Evolutionary conservation across 1,140 invertebrate genomes (phyloP), one percentile per base, ranked within the genome.

Genomic region (Philopotamus ludificatus): DNA sequence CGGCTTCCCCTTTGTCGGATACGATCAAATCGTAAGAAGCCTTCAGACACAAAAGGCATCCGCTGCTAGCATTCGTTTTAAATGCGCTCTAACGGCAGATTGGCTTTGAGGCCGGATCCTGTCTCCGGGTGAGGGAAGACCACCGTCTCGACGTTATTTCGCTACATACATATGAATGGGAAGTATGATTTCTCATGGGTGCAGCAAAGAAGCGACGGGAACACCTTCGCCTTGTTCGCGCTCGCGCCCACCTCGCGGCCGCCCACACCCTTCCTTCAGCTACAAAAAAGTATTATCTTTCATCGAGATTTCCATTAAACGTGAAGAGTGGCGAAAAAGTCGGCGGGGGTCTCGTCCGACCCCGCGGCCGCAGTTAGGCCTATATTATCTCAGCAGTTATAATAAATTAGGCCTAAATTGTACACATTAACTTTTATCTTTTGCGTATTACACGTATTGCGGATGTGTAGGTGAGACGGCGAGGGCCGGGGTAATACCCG

Each of bases 371-470:
- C 61, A 47, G 58, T 64, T 68, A 64, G 61, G 62, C 67, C 63
- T 69, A 69, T 63, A 69, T 69, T 69, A 69, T 69, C 67, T 69
- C 53, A 54, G 63, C 67, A 65, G 63, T 69, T 65, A 69, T 69
- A 69, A 69, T 69, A 69, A 69, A 69, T 69, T 70, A 70, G 53
- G 59, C 55, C 64, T 39, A 70, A 70, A 70, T 70, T 70, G 68
- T 70, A 66, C 64, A 66, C 68, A 70, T 70, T 70, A 70, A 70
- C 64, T 70, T 70, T 70, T 70, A 70, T 70, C 64, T 69, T 65
- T 62, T 41, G 67, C 62, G 67, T 61, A 61, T 39, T 66, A 66
- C 55, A 65, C 64, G 64, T 57, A 66, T 61, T 66, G 64, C 44
- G 59, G 57, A 47, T 47, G 44, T 28, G 57, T 54, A 26, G 50